Conservation (phyloP, 2,888 invertebrate species). For the Limnephilus lunatus region DNA sequence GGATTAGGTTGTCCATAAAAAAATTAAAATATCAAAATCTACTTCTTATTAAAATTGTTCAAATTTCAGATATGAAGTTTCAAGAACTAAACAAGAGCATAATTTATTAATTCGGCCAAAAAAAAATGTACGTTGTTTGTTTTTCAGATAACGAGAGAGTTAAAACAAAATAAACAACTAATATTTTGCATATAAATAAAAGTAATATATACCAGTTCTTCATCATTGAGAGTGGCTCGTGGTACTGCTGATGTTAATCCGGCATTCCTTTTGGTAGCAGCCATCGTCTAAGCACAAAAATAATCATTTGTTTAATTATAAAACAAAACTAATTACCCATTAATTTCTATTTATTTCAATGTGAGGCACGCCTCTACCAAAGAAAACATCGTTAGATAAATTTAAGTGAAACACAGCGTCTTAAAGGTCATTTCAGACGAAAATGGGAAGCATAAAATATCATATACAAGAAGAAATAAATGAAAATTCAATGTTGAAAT, state of each 20-base stretch:
- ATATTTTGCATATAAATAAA: not conserved
- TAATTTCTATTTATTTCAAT: not conserved
- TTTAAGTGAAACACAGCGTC: not conserved
- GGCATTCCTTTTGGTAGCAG: conserved; percentile 97
- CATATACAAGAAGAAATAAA: not conserved
- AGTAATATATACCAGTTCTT: conserved; percentile 90
- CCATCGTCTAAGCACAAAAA: conserved; percentile 90
- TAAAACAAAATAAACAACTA: not conserved
- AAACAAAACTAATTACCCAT: not conserved
- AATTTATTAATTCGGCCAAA: no score
- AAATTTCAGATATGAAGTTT: no score
- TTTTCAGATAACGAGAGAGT: not conserved
- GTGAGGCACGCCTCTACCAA: not conserved
- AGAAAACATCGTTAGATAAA: not conserved
- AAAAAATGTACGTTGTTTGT: no score
- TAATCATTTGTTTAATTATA: not conserved
- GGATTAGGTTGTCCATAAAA: no score
- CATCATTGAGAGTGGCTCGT: conserved; percentile 97
- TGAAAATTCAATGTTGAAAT: not conserved
- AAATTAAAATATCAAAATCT: no score
- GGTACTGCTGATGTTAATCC: conserved; percentile 98
- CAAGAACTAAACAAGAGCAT: no score
- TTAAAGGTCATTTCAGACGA: not conserved
- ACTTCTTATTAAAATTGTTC: no score
- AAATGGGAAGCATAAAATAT: not conserved